Conservation (phyloP, 2,888 invertebrate species). For the Bhutanitis thaidina region DNA sequence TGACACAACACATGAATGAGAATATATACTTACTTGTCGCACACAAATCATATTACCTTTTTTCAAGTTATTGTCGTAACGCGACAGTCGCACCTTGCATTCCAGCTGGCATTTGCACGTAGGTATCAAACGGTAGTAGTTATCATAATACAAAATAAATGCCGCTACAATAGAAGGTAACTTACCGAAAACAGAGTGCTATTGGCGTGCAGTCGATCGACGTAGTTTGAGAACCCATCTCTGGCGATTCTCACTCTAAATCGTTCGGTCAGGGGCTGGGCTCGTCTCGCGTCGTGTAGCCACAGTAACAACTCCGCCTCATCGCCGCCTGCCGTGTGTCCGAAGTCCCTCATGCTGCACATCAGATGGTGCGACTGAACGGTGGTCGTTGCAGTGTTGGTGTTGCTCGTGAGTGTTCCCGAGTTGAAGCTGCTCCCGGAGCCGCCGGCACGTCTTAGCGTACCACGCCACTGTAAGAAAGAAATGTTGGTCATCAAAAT, state of each 20-base stretch:
- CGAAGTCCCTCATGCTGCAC: constrained; percentile 93
- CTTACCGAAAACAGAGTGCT: constrained; percentile 92
- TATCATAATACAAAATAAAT: too few species aligned
- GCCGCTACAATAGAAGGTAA: constrained; percentile 16
- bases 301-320: constrained; percentile 94
- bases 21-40: too few species aligned
- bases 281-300: constrained; percentile 89
- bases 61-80: too few species aligned
- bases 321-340: constrained; percentile 92
- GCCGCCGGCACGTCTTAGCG: constrained; percentile 66
- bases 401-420: constrained; percentile 58
- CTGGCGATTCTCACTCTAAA: constrained; percentile 93
- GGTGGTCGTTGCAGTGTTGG: constrained; percentile 36
- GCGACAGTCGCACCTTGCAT: too few species aligned
- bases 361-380: constrained; percentile 82
- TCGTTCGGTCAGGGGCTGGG: constrained; percentile 91
- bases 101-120: too few species aligned
- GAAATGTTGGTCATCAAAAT: background rate
- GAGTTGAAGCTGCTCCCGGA: constrained; percentile 72
- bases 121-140: too few species aligned
- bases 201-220: constrained; percentile 92
- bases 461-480: constrained; percentile 63
- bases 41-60: too few species aligned
- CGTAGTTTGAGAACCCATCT: constrained; percentile 93
- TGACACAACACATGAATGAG: too few species aligned